Conservation (phyloP, 2,888 invertebrate genomes). For the Nephrotoma flavescens region DNA sequence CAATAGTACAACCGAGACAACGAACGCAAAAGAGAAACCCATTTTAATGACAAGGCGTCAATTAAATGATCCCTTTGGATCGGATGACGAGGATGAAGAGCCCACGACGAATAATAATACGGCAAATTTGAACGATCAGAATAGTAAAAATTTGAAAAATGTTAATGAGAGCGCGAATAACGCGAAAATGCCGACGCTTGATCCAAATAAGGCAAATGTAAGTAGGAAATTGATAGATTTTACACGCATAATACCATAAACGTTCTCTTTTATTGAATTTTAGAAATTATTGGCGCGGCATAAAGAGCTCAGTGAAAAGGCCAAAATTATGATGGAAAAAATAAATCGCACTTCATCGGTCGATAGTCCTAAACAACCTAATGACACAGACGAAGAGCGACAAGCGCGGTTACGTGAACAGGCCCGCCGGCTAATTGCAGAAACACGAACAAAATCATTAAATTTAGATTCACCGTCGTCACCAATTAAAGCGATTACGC, state of each 20-base stretch:
- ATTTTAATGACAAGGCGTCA: conserved; percentile 71
- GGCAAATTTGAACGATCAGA: conserved; percentile 1
- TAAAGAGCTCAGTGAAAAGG: conserved; percentile 34
- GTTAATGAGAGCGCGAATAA: conserved; percentile 10
- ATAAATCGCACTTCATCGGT: conserved; percentile 25
- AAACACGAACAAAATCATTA: conserved; percentile 45
- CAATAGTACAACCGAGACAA: conserved; percentile 11
- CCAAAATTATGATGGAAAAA: conserved; percentile 32
- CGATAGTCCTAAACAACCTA: conserved; percentile 21
- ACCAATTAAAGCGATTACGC: conserved; percentile 23
- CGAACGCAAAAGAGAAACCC: conserved; percentile 13
- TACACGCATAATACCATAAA: background rate
- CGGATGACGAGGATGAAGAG: conserved; percentile 67
- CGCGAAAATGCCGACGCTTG: conserved; percentile 24
- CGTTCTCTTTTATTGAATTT: conserved; percentile 11
- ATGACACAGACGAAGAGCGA: conserved; percentile 52
- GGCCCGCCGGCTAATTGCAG: conserved; percentile 78
- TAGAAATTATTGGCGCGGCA: conserved; percentile 33
- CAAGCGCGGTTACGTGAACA: conserved; percentile 75
- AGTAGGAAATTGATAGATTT: conserved; percentile 35
- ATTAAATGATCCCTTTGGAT: conserved; percentile 78
- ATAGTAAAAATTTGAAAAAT: conserved; percentile 10
- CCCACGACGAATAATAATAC: conserved; percentile 1
- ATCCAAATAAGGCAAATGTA: conserved; percentile 35
- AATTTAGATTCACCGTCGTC: conserved; percentile 27